Percentiles rank a stretch among this genome's conserved stretches.
These are phyloP conservation scores for Rhagium mordax DNA, from an alignment of 2,888 invertebrate species.

Conservation along the genomic window DNA sequence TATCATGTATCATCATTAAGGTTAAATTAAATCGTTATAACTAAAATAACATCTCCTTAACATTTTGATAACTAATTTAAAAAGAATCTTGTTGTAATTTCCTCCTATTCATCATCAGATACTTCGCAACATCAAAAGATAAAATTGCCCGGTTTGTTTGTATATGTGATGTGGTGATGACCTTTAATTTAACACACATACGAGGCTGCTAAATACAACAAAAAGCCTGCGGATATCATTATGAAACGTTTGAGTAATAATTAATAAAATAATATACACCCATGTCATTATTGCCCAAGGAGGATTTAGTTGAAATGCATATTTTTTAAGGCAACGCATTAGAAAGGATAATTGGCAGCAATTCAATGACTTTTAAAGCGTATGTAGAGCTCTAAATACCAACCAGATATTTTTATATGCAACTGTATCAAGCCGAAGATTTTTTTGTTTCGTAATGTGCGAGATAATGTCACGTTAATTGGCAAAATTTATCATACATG, in stretches of 20 bases:
- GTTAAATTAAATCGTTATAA: not conserved
- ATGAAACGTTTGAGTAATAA: constrained; percentile 10
- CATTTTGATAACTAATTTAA: constrained; percentile 15
- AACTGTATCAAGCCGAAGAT: too few species aligned
- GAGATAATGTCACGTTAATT: not conserved
- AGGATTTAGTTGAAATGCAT: not conserved
- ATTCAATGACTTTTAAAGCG: constrained; percentile 1
- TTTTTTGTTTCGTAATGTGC: too few species aligned
- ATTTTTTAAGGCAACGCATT: not conserved
- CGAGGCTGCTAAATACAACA: constrained; percentile 3
- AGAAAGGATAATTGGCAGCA: not conserved
- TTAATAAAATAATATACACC: constrained; percentile 24
- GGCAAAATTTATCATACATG: not conserved
- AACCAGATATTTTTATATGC: not conserved
- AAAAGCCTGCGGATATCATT: constrained; percentile 1
- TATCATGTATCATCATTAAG: not conserved
- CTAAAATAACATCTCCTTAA: constrained; percentile 5
- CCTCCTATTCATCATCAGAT: constrained; percentile 23
- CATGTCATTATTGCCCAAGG: constrained; percentile 1
- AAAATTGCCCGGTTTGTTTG: constrained; percentile 8
- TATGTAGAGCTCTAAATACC: not conserved
- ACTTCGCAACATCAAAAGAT: constrained; percentile 20
- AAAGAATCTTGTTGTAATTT: constrained; percentile 31
- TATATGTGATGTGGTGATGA: constrained; percentile 17
- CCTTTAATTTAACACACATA: constrained; percentile 30